phyloP scores from a whole-genome alignment of 2,113 vertebrate genomes.

The Orcinus orca region DNA sequence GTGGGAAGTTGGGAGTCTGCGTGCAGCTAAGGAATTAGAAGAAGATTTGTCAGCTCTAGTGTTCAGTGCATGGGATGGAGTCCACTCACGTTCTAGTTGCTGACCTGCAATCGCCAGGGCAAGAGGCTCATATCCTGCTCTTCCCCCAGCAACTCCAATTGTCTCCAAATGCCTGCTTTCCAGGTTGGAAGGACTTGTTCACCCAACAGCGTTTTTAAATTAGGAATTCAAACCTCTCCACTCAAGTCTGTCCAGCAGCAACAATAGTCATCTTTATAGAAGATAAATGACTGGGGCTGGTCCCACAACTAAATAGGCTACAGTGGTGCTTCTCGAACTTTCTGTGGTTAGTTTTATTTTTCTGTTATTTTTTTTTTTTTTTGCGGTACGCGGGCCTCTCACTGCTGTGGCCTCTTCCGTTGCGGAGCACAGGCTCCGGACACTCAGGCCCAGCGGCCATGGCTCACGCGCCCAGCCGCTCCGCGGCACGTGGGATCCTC shows the following conservation, averaged over 20 bases:
- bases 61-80: not conserved
- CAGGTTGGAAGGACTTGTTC: not conserved
- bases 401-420: too few relatives aligned
- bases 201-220: not conserved
- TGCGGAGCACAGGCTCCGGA: too few relatives aligned
- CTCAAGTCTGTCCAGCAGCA: not conserved
- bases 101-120: not conserved
- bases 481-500: too few relatives aligned
- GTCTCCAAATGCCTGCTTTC: not conserved
- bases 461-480: too few relatives aligned
- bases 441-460: rapidly evolving
- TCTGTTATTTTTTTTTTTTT: too few relatives aligned
- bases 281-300: not conserved
- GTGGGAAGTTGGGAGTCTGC: not conserved
- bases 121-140: not conserved
- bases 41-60: not conserved
- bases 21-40: not conserved
- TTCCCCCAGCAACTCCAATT: not conserved
- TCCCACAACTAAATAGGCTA: not conserved
- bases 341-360: not conserved
- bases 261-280: not conserved
- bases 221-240: not conserved
- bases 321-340: not conserved
- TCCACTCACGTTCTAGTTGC: not conserved
- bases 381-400: too few relatives aligned